Percentiles rank a stretch among this genome's conserved stretches.
phyloP scores from a whole-genome alignment of 2,797 vertebrate species.

The Enteromius treurensis region DNA sequence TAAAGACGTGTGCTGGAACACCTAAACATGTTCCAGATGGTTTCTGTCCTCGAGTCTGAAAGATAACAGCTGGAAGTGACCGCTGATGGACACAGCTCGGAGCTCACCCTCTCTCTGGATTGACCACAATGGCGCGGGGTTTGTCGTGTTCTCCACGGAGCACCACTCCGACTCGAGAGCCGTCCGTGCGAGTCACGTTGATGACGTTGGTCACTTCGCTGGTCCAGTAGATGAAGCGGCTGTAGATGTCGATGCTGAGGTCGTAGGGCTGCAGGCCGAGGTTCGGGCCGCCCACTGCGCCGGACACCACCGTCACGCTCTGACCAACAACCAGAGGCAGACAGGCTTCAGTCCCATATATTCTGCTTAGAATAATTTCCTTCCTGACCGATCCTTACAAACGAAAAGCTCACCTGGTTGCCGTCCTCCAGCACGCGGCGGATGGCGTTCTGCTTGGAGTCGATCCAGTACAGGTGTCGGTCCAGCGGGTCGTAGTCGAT shows the following conservation, averaged over 20 bases:
- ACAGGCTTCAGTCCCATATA: too few relatives aligned
- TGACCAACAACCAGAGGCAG: conserved; percentile 58
- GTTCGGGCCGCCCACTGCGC: conserved; percentile 80
- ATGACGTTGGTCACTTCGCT: conserved; percentile 96
- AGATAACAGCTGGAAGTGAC: too few relatives aligned
- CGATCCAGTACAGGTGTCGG: conserved; percentile 97
- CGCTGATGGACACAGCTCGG: too few relatives aligned
- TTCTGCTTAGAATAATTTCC: too few relatives aligned
- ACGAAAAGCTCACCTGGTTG: conserved; percentile 84
- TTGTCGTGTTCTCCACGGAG: conserved; percentile 90
- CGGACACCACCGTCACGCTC: conserved; percentile 90
- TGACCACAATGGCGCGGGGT: conserved; percentile 93
- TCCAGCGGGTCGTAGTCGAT: conserved; percentile 95
- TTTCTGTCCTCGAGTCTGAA: too few relatives aligned
- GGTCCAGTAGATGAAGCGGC: conserved; percentile 99
- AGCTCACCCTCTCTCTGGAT: conserved; percentile 93
- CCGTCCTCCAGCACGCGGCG: conserved; percentile 92
- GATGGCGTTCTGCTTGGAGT: conserved; percentile 93
- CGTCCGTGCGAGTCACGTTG: conserved; percentile 91
- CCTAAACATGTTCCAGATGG: too few relatives aligned
- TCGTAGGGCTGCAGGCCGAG: conserved; percentile 92
- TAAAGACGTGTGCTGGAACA: too few relatives aligned
- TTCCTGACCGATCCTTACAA: too few relatives aligned
- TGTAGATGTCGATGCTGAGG: conserved; percentile 97
- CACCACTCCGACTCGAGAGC: conserved; percentile 89